Evolutionary conservation across 1,140 invertebrate species (phyloP), one percentile per base, ranked within the genome.

Genomic region (Nephotettix cincticeps): DNA sequence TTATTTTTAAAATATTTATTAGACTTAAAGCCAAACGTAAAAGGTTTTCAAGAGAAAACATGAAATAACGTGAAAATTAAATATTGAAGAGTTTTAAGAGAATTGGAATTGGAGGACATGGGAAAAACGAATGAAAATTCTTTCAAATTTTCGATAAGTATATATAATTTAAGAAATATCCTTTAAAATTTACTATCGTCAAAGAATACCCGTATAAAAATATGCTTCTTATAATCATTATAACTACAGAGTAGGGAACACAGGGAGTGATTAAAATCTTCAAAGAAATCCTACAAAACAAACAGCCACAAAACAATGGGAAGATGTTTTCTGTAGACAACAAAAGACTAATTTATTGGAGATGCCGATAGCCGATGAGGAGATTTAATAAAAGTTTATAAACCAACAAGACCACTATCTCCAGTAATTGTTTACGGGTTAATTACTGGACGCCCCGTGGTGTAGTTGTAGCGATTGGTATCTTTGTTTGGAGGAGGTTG

Each of bases 361-460:
- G 23, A 21, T 61, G 56, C 6, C 21, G 14, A 61, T 4, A 51
- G 47, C 21, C 25, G 25, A 25, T 61, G 13, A 3, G 13, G 56
- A 61, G 21, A 29, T 21, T 28, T 28, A 61, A 61, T 61, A 21
- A 61, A 61, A 61, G 23, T 23, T 14, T 51, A 51, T 21, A 61
- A 61, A 61, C 56, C 56, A 27, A 28, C 56, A 61, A 61, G 56
- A 21, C 6, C 25, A 23, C 56, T 25, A 61, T 28, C 56, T 61
- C 21, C 6, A 21, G 56, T 61, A 61, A 61, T 61, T 61, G 56
- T 61, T 61, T 61, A 61, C 56, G 25, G n/a, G 25, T 61, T 61
- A 61, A 61, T 61, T 61, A 61, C 56, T 6, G 56, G 27, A n/a
- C 56, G 9, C 23, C 56, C 56, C n/a, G 56, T 61, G 28, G 56